phyloP scores from a whole-genome alignment of 2,888 invertebrate species.

The Limnephilus lunatus region DNA sequence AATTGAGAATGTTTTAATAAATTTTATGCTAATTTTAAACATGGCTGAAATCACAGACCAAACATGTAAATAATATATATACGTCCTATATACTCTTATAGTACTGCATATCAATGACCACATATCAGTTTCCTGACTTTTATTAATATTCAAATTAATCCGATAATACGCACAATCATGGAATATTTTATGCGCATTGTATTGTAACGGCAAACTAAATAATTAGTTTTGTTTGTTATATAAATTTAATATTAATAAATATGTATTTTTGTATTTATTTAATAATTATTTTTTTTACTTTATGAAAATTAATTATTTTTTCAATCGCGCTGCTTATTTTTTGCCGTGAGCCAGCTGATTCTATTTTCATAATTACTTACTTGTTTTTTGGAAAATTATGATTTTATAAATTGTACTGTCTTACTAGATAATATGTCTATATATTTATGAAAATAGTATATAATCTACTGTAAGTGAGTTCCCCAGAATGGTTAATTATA shows the following conservation, averaged over 20 bases:
- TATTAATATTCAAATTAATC: neutral
- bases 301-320: neutral
- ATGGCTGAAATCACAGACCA: neutral
- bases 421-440: too few species aligned
- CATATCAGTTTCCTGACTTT: neutral
- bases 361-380: too few species aligned
- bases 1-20: neutral
- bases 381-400: too few species aligned
- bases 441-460: too few species aligned
- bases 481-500: too few species aligned
- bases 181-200: neutral
- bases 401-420: too few species aligned
- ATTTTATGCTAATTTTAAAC: neutral
- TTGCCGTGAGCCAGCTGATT: too few species aligned
- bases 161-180: neutral
- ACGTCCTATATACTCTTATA: neutral
- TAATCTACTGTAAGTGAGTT: too few species aligned
- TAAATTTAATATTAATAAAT: too few species aligned
- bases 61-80: neutral
- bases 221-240: neutral
- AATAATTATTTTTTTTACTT: neutral
- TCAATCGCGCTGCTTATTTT: too few species aligned
- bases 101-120: neutral
- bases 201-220: neutral
- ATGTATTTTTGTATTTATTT: too few species aligned